These are phyloP conservation scores for Hyalella azteca DNA, from an alignment of 2,888 invertebrate species.

Conservation along the genomic window DNA sequence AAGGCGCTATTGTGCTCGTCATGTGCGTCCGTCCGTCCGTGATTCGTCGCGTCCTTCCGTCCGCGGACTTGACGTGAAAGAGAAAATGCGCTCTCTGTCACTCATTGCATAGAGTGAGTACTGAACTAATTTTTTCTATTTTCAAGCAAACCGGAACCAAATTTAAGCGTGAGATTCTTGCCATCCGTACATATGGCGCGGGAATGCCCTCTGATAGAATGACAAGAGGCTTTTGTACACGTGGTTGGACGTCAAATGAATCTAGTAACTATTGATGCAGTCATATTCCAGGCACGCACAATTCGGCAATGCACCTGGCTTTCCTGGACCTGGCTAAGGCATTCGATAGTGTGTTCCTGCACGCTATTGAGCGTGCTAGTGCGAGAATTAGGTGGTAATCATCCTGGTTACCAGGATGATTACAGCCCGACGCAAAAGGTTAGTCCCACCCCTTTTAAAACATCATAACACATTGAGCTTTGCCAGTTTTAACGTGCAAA, in stretches of 20 bases:
- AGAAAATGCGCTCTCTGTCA: no score
- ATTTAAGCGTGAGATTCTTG: background rate
- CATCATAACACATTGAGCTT: no score
- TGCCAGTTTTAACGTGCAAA: no score
- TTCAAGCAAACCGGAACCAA: no score
- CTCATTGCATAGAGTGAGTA: no score
- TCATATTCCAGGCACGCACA: background rate
- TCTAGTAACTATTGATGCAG: background rate
- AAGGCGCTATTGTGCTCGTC: no score
- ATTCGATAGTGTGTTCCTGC: background rate
- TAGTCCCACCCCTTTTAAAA: no score
- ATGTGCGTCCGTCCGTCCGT: no score
- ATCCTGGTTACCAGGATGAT: background rate
- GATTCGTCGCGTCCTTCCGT: no score
- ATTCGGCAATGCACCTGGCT: background rate
- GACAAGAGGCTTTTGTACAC: conserved; percentile 16
- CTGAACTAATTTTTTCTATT: no score
- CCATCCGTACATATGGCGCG: background rate
- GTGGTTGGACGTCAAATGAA: background rate
- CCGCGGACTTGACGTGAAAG: no score
- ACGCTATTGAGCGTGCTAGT: background rate
- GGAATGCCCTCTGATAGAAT: background rate
- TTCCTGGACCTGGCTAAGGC: conserved; percentile 12
- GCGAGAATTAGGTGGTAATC: background rate
- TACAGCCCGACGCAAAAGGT: background rate